Conservation (phyloP, 2,888 invertebrate species). For the Protodeltote pygarga region DNA sequence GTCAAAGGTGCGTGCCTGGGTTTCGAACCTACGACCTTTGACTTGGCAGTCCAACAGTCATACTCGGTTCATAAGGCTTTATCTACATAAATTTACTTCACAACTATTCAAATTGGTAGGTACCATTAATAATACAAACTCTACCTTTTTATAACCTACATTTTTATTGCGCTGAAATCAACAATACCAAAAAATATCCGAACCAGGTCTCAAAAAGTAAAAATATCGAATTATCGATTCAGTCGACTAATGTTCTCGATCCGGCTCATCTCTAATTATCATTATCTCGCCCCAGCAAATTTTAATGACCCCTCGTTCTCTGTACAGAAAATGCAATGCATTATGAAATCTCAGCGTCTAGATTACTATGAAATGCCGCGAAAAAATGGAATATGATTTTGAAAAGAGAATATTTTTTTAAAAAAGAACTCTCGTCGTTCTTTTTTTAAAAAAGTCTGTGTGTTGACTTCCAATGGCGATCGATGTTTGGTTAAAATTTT, state of each 20-base stretch:
- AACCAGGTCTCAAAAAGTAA: too few relatives aligned
- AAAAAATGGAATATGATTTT: slow-evolving; percentile 35
- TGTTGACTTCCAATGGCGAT: slow-evolving; percentile 5
- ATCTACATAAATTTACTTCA: too few relatives aligned
- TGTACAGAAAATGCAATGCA: slow-evolving; percentile 46
- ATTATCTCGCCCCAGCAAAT: slow-evolving; percentile 48
- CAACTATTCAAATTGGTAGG: too few relatives aligned
- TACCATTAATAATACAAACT: too few relatives aligned
- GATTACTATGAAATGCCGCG: slow-evolving; percentile 36
- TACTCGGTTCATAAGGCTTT: too few relatives aligned
- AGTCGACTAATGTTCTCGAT: slow-evolving; percentile 18
- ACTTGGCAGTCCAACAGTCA: too few relatives aligned
- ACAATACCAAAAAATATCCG: too few relatives aligned
- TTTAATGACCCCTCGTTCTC: slow-evolving; percentile 51
- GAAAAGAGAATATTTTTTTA: slow-evolving; percentile 8
- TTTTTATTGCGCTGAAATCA: too few relatives aligned
- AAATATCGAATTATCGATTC: slow-evolving; percentile 20
- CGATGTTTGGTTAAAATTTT: background rate
- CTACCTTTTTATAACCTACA: too few relatives aligned
- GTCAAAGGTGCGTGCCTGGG: too few relatives aligned
- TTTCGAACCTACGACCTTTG: too few relatives aligned
- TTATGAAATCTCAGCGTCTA: slow-evolving; percentile 38
- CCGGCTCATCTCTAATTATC: slow-evolving; percentile 43
- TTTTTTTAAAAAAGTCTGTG: background rate
- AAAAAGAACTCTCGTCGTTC: background rate